Percentiles rank a stretch among this genome's conserved stretches.
Evolutionary conservation across 2,797 vertebrate species (phyloP).

Genomic region (Sternarchorhynchus goeldii): DNA sequence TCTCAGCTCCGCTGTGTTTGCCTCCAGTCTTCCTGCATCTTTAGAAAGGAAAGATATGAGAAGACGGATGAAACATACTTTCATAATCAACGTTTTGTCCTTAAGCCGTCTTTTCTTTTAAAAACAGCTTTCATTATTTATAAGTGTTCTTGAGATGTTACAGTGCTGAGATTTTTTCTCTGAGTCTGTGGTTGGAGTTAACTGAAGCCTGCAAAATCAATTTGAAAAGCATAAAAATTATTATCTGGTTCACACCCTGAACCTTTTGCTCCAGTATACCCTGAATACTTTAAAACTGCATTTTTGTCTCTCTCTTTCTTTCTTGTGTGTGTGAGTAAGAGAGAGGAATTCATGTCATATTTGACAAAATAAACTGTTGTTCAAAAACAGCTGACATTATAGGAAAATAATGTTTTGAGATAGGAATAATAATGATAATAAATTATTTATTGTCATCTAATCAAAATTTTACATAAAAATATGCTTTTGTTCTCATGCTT

Average conservation of each 20-base stretch:
- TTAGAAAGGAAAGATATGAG: slow-evolving; percentile 74
- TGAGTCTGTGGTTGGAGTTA: slow-evolving; percentile 85
- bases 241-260: slow-evolving; percentile 88
- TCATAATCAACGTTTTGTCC: slow-evolving; percentile 87
- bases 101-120: slow-evolving; percentile 86
- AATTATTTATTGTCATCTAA: neutral
- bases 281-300: slow-evolving; percentile 39
- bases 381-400: neutral
- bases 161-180: slow-evolving; percentile 88
- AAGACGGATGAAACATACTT: slow-evolving; percentile 87
- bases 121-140: slow-evolving; percentile 99
- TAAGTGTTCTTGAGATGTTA: slow-evolving; percentile 95
- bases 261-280: slow-evolving; percentile 39
- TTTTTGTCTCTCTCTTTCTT: neutral
- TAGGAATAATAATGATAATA: neutral
- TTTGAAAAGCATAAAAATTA: slow-evolving; percentile 98
- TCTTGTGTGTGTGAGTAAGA: slow-evolving; percentile 22
- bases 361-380: neutral
- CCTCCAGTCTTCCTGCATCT: slow-evolving; percentile 74
- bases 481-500: neutral
- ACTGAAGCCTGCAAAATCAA: slow-evolving; percentile 98
- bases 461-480: too few relatives aligned
- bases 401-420: neutral
- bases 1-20: slow-evolving; percentile 68
- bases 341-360: neutral